These are phyloP conservation scores for Papilio elwesi DNA, from an alignment of 2,888 invertebrate genomes.

Conservation along the genomic window DNA sequence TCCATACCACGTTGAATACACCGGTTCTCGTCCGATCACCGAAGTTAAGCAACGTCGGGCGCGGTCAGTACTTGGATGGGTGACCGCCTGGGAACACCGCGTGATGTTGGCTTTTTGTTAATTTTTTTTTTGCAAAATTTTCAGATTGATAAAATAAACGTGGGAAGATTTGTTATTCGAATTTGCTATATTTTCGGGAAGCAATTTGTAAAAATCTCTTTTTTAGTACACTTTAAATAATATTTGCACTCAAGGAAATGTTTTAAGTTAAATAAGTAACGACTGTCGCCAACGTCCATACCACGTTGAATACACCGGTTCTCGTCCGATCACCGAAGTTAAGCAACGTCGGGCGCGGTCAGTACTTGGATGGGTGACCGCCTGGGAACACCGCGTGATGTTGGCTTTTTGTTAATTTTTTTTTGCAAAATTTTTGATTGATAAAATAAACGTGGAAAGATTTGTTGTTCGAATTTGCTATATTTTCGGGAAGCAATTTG, in stretches of 20 bases:
- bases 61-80: constrained; percentile 52
- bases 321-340: constrained; percentile 58
- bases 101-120: constrained; percentile 48
- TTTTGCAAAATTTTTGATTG: too few relatives aligned
- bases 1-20: constrained; percentile 55
- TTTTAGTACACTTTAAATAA: too few relatives aligned
- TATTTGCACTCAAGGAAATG: too few relatives aligned
- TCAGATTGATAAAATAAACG: too few relatives aligned
- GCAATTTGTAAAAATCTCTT: too few relatives aligned
- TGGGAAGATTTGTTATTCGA: too few relatives aligned
- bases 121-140: too few relatives aligned
- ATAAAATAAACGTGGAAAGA: too few relatives aligned
- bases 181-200: too few relatives aligned
- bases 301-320: constrained; percentile 56
- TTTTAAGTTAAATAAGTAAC: too few relatives aligned
- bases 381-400: constrained; percentile 51
- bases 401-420: constrained; percentile 45
- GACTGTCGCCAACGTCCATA: constrained; percentile 57
- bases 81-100: constrained; percentile 52
- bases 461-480: too few relatives aligned
- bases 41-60: constrained; percentile 53
- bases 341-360: constrained; percentile 52
- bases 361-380: constrained; percentile 53
- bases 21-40: constrained; percentile 59
- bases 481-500: too few relatives aligned